These are phyloP conservation scores for Heliornis fulica DNA, from an alignment of 2,113 vertebrate genomes.

Conservation along the genomic window DNA sequence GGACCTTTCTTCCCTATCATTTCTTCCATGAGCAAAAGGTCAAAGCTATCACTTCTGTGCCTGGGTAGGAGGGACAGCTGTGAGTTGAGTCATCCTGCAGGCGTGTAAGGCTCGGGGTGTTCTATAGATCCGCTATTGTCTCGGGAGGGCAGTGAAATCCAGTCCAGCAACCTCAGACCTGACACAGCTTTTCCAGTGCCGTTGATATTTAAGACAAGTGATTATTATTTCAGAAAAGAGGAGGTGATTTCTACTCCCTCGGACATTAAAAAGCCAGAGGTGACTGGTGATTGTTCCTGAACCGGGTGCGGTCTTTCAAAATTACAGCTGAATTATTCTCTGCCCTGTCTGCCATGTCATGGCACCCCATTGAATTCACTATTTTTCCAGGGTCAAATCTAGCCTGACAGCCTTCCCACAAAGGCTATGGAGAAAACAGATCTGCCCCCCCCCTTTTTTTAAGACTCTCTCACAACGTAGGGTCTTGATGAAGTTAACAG, in stretches of 20 bases:
- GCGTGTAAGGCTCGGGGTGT: not conserved
- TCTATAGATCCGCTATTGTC: not conserved
- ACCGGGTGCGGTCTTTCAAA: not conserved
- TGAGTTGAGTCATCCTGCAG: not conserved
- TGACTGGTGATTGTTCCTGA: not conserved
- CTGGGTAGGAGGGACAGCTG: conserved; percentile 18
- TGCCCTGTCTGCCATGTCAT: not conserved
- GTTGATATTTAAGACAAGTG: not conserved
- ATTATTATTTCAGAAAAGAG: conserved; percentile 37
- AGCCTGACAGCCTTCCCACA: not conserved
- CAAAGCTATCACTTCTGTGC: conserved; percentile 15
- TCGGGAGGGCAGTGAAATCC: not conserved
- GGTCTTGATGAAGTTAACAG: conserved; percentile 61
- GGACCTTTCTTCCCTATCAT: conserved; percentile 8
- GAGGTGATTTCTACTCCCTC: not conserved
- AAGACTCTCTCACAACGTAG: not conserved
- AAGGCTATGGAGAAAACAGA: conserved; percentile 42
- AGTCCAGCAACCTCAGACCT: not conserved
- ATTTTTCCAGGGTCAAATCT: not conserved
- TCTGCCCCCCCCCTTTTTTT: not conserved
- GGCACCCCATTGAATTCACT: not conserved
- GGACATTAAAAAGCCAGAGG: not conserved
- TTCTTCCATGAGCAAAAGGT: conserved; percentile 55
- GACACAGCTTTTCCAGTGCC: not conserved
- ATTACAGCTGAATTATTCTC: not conserved